Conservation (phyloP, 2,113 vertebrate species). For the Leucopsar rothschildi region DNA sequence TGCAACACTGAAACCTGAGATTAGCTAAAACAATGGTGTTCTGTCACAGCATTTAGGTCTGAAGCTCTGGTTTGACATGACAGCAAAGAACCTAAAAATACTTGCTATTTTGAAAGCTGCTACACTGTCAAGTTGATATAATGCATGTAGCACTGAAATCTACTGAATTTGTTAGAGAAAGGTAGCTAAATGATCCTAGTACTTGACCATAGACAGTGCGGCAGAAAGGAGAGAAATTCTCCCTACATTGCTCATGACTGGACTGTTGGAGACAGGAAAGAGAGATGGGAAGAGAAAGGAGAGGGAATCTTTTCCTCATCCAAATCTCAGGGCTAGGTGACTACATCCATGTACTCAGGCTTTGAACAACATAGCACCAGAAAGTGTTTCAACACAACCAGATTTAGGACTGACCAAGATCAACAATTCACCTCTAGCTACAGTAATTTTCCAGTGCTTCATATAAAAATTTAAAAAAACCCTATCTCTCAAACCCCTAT, state of each 20-base stretch:
- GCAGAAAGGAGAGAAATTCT: neutral
- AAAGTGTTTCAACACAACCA: neutral
- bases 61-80: neutral
- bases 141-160: neutral
- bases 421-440: neutral
- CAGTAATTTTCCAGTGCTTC: neutral
- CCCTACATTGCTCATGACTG: accelerated
- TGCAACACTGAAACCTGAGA: neutral
- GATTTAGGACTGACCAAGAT: neutral
- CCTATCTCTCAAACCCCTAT: neutral
- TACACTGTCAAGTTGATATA: neutral
- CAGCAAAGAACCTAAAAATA: neutral
- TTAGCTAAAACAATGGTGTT: neutral
- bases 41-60: neutral
- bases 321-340: neutral
- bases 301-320: neutral
- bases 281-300: neutral
- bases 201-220: neutral
- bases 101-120: neutral
- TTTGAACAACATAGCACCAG: neutral
- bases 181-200: neutral
- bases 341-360: neutral
- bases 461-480: neutral
- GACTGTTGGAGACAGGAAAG: neutral
- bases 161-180: neutral